These are phyloP conservation scores for Heliconius himera DNA, from an alignment of 1,140 invertebrate genomes.

Conservation along the genomic window DNA sequence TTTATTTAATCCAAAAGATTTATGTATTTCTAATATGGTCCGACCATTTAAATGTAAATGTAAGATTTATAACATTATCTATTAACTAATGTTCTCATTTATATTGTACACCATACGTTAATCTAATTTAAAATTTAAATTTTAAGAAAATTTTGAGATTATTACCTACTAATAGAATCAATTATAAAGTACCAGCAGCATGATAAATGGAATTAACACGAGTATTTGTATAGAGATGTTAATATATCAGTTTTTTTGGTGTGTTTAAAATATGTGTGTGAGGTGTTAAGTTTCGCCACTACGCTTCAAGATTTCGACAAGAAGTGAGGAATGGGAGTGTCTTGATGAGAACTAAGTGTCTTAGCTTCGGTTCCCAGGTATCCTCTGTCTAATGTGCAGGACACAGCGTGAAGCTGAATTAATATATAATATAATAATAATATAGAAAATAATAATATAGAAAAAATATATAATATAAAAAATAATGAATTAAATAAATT, in stretches of 20 bases:
- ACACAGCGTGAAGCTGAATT: no score
- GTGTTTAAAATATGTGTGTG: no score
- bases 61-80: background rate
- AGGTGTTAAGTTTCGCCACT: no score
- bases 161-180: background rate
- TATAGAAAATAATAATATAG: no score
- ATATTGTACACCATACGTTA: background rate
- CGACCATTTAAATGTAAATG: background rate
- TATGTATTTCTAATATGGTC: background rate
- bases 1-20: background rate
- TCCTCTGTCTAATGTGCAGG: no score
- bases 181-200: background rate
- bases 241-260: background rate
- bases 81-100: background rate
- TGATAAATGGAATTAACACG: background rate
- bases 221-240: constrained; percentile 4
- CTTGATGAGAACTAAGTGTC: no score
- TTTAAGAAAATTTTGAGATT: background rate
- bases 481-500: no score
- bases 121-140: background rate
- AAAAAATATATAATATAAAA: no score
- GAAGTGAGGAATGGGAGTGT: no score
- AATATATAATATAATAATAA: no score
- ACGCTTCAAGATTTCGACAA: no score
- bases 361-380: no score